Percentiles rank a stretch among this genome's conserved stretches.
These are phyloP conservation scores for Achroia grisella DNA, from an alignment of 1,140 invertebrate species.

Conservation along the genomic window DNA sequence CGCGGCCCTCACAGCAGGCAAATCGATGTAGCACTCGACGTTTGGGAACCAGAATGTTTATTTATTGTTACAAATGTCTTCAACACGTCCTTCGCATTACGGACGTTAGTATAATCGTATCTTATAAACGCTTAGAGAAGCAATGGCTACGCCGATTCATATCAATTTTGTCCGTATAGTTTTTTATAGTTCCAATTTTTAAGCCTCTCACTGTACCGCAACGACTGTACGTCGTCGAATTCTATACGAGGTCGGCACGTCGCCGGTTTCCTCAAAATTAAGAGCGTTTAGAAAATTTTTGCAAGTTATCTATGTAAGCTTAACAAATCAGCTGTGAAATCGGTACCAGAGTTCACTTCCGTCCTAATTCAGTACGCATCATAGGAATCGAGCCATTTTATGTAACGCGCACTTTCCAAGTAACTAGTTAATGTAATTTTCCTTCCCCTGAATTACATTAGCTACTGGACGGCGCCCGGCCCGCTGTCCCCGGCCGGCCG, in stretches of 20 bases:
- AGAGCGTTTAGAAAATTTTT: conserved; percentile 61
- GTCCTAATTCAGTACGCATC: conserved; percentile 71
- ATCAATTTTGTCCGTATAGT: conserved; percentile 71
- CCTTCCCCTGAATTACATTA: conserved; percentile 64
- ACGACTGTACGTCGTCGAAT: conserved; percentile 39
- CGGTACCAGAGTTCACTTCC: conserved; percentile 72
- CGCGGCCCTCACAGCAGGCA: conserved; percentile 19
- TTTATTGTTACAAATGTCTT: conserved; percentile 25
- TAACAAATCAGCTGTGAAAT: conserved; percentile 69
- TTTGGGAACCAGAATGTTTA: conserved; percentile 25
- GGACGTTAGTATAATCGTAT: conserved; percentile 57
- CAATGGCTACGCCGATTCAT: conserved; percentile 68
- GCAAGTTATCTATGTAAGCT: conserved; percentile 68
- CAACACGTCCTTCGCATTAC: conserved; percentile 39
- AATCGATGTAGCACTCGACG: conserved; percentile 40
- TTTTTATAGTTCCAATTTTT: conserved; percentile 68
- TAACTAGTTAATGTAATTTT: conserved; percentile 60
- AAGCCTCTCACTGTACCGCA: conserved; percentile 64
- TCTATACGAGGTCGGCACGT: conserved; percentile 37
- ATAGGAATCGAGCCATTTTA: conserved; percentile 73
- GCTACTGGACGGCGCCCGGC: conserved; percentile 25
- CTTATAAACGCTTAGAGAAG: conserved; percentile 61
- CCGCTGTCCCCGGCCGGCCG: conserved; percentile 28
- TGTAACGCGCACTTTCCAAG: conserved; percentile 63
- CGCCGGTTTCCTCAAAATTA: conserved; percentile 34